These are phyloP conservation scores for Danio jaintianensis DNA, from an alignment of 2,797 vertebrate species.

Conservation along the genomic window DNA sequence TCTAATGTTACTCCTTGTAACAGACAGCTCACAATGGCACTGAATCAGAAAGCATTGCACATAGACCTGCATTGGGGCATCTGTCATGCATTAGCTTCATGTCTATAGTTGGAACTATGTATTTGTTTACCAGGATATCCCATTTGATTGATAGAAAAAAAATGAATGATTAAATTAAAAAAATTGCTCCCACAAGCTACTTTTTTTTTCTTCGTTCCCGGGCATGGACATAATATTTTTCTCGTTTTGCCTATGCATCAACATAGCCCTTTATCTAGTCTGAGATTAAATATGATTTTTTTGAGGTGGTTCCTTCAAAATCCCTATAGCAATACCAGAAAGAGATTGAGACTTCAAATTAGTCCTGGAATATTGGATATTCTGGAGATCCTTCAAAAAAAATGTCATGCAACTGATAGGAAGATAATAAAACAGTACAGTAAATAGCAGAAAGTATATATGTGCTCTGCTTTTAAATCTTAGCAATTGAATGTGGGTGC, in stretches of 20 bases:
- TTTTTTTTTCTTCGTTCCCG: background rate
- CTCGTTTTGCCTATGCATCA: background rate
- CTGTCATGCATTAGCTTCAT: background rate
- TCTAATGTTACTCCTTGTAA: background rate
- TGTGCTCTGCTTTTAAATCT: conserved; percentile 23
- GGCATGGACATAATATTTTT: background rate
- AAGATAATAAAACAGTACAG: background rate
- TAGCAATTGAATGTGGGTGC: conserved; percentile 9
- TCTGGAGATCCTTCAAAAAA: background rate
- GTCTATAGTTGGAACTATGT: background rate
- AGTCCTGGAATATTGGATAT: background rate
- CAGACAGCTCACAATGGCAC: background rate
- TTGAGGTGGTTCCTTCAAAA: background rate
- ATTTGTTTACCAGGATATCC: background rate
- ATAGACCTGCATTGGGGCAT: background rate
- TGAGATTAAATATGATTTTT: conserved; percentile 6
- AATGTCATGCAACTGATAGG: background rate
- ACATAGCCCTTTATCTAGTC: background rate
- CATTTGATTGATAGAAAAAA: background rate
- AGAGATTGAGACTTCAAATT: background rate
- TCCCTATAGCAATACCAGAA: background rate
- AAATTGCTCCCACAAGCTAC: background rate
- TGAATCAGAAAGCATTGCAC: background rate
- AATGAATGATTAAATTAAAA: no score
- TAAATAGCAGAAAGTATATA: background rate